A percentile compares a stretch with the other conserved stretches of the same genome.
phyloP scores from a whole-genome alignment of 1,140 invertebrate species.

The Ptiloglossa arizonensis region DNA sequence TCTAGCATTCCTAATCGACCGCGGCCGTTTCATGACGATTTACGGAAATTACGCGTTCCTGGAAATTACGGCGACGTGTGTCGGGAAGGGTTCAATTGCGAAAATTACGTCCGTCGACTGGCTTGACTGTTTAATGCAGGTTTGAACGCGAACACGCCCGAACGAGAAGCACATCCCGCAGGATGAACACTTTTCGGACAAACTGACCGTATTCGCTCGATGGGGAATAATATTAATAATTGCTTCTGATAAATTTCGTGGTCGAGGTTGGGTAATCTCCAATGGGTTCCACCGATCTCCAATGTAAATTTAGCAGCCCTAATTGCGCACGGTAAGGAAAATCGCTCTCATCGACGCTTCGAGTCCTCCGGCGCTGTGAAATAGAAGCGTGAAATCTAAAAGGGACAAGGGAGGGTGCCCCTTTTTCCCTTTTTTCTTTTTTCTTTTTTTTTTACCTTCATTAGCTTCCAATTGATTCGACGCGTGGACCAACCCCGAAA shows the following conservation, averaged over 20 bases:
- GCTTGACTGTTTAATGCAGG: neutral
- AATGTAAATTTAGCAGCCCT: too few relatives aligned
- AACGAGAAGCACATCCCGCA: too few relatives aligned
- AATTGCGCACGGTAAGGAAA: too few relatives aligned
- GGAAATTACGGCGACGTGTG: constrained; percentile 9
- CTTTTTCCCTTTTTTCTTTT: too few relatives aligned
- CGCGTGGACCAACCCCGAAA: neutral
- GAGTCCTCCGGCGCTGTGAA: neutral
- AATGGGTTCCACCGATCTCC: too few relatives aligned
- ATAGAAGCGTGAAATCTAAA: neutral
- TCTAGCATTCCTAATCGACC: constrained; percentile 2
- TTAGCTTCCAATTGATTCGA: neutral
- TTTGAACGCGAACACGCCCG: neutral
- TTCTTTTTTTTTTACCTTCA: neutral
- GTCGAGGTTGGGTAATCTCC: too few relatives aligned
- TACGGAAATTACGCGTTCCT: constrained; percentile 11
- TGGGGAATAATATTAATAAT: too few relatives aligned
- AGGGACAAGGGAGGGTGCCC: too few relatives aligned
- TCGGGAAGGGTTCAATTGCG: neutral
- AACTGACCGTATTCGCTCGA: too few relatives aligned
- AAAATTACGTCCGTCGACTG: neutral
- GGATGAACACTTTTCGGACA: too few relatives aligned
- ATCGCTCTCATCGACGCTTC: too few relatives aligned
- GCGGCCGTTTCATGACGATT: constrained; percentile 3
- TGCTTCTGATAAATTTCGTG: too few relatives aligned